Evolutionary conservation across 2,797 vertebrate species (phyloP).

Genomic region (Sarcoramphus papa): DNA sequence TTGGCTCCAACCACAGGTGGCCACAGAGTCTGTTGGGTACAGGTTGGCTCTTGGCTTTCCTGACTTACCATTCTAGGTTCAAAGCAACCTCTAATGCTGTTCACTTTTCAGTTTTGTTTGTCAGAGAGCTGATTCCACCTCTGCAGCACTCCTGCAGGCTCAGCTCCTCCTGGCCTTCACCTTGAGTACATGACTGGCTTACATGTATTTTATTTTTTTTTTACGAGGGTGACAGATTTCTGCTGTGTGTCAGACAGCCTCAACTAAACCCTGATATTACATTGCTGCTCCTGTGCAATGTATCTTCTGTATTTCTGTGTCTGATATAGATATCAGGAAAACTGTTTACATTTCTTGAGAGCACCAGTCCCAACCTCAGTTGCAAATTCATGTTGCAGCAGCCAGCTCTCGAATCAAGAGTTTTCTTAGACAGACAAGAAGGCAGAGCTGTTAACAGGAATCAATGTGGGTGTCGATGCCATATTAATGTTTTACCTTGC

Average conservation of each 20-base stretch:
- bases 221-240: neutral
- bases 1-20: neutral
- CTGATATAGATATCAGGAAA: neutral
- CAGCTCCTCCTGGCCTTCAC: neutral
- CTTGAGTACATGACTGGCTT: neutral
- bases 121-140: neutral
- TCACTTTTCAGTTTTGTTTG: neutral
- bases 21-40: neutral
- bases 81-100: neutral
- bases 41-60: neutral
- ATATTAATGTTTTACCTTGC: slow-evolving; percentile 37
- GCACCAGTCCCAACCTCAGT: neutral
- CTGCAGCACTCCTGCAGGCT: neutral
- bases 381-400: neutral
- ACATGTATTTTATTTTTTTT: neutral
- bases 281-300: neutral
- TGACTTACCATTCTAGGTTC: neutral
- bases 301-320: neutral
- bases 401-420: neutral
- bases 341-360: neutral
- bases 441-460: neutral
- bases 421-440: neutral
- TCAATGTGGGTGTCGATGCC: neutral
- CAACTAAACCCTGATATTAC: neutral
- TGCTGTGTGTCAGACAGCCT: neutral